Evolutionary conservation across 1,140 invertebrate genomes (phyloP).

Genomic region (Drosophila varians): DNA sequence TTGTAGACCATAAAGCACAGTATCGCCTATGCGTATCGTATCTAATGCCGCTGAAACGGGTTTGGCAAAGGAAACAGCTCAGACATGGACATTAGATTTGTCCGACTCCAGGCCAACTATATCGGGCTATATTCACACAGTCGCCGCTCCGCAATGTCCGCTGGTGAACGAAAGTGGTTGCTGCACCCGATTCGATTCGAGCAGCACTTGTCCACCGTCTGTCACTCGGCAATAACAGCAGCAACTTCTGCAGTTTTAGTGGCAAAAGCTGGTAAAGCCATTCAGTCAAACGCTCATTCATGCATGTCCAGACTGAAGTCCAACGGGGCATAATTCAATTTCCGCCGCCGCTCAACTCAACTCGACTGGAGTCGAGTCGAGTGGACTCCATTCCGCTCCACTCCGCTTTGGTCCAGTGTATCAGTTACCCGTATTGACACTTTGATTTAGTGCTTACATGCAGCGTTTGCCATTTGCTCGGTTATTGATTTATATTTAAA

Average conservation of each 20-base stretch:
- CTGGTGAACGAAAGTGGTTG: constrained; percentile 68
- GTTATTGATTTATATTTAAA: constrained; percentile 80
- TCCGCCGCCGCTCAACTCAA: constrained; percentile 45
- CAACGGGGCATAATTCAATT: constrained; percentile 75
- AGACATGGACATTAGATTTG: constrained; percentile 73
- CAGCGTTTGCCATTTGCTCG: constrained; percentile 66
- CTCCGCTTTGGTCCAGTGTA: constrained; percentile 54
- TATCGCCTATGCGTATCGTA: constrained; percentile 71
- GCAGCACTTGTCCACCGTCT: constrained; percentile 70
- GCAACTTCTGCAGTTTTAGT: constrained; percentile 23
- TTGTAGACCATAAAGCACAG: constrained; percentile 71
- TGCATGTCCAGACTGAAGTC: constrained; percentile 53
- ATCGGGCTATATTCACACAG: constrained; percentile 63
- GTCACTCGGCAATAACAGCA: constrained; percentile 46
- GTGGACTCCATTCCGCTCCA: neutral
- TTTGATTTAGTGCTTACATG: constrained; percentile 80
- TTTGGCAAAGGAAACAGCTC: constrained; percentile 68
- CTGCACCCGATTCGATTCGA: constrained; percentile 64
- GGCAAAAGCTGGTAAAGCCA: constrained; percentile 23
- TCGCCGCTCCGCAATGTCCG: constrained; percentile 55
- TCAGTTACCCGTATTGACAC: constrained; percentile 77
- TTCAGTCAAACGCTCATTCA: constrained; percentile 70
- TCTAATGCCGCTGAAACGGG: constrained; percentile 68
- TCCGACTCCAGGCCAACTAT: constrained; percentile 22
- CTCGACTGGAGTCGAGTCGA: constrained; percentile 1